Evolutionary conservation across 2,797 vertebrate species (phyloP).

Genomic region (Melanotaenia maccullochi): DNA sequence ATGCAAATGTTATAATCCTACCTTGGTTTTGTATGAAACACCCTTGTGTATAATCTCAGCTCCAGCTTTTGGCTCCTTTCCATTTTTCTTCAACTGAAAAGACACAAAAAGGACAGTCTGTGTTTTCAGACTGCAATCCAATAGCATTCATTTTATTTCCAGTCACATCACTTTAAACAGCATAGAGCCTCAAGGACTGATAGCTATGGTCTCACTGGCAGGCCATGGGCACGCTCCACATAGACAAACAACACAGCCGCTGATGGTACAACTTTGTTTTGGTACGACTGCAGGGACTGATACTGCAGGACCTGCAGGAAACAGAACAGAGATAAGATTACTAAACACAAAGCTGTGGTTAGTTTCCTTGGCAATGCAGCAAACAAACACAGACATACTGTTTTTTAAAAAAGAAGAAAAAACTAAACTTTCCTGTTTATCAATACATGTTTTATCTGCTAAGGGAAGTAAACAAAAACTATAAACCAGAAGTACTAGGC

Average conservation of each 20-base stretch:
- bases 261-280: constrained; percentile 87
- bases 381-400: not conserved
- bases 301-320: constrained; percentile 84
- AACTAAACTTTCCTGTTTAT: not conserved
- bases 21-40: constrained; percentile 87
- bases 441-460: not conserved
- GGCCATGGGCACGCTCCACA: constrained; percentile 87
- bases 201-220: constrained; percentile 83
- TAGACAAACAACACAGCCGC: constrained; percentile 88
- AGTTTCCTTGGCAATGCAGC: not conserved
- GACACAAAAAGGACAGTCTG: not conserved
- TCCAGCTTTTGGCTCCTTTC: constrained; percentile 87
- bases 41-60: constrained; percentile 83
- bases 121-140: not conserved
- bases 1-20: constrained; percentile 50
- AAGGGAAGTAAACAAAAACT: not conserved
- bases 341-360: not conserved
- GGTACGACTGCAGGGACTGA: constrained; percentile 86
- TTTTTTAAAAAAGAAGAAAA: not conserved
- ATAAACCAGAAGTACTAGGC: not conserved
- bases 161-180: constrained; percentile 25
- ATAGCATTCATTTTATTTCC: not conserved
- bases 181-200: constrained; percentile 17
- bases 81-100: constrained; percentile 88
- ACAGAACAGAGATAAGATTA: not conserved